These are phyloP conservation scores for Isichthys henryi DNA, from an alignment of 2,113 vertebrate species.

Conservation along the genomic window DNA sequence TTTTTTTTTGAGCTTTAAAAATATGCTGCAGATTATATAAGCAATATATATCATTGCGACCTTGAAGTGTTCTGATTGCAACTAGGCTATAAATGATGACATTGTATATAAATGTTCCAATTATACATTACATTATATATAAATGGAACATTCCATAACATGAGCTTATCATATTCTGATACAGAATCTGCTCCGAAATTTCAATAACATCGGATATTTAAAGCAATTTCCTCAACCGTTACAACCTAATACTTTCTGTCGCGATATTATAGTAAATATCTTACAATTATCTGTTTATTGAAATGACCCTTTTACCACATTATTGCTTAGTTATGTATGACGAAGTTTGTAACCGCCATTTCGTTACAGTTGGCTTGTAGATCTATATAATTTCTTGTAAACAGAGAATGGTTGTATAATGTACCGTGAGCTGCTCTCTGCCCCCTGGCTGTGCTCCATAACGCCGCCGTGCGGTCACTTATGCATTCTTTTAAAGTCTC, in stretches of 20 bases:
- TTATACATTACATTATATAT: neutral
- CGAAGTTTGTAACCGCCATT: neutral
- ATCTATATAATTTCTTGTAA: neutral
- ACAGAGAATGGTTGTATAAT: neutral
- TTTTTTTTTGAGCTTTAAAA: neutral
- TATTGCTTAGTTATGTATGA: neutral
- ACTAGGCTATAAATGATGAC: neutral
- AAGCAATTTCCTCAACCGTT: neutral
- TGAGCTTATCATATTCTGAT: neutral
- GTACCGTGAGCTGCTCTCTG: neutral
- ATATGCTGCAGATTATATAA: neutral
- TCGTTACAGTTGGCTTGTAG: neutral
- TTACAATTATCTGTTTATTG: neutral
- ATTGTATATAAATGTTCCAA: neutral
- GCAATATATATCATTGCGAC: neutral
- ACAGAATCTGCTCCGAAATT: neutral
- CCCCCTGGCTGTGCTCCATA: neutral
- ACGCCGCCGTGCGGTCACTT: constrained; percentile 22
- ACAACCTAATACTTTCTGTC: neutral
- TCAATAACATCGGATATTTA: neutral
- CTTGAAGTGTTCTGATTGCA: neutral
- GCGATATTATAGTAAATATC: neutral
- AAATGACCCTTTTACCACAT: neutral
- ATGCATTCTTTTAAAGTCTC: neutral
- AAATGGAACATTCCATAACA: neutral